Conservation (phyloP, 2,888 invertebrate genomes). For the Drosophila ezoana region DNA sequence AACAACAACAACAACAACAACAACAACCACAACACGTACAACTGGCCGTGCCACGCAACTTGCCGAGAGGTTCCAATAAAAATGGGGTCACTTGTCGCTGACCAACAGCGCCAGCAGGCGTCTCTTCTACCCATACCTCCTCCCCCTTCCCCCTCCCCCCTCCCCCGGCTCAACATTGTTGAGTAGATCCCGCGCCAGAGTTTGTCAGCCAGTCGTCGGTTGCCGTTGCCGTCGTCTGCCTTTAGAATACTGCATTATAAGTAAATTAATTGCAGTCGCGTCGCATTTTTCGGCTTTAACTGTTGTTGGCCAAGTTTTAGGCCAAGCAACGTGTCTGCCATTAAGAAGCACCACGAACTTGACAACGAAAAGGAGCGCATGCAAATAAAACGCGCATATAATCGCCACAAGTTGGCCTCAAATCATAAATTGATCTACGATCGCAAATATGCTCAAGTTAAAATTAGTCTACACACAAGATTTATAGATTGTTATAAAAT, state of each 20-base stretch:
- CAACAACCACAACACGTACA: slow-evolving; percentile 45
- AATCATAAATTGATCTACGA: background rate
- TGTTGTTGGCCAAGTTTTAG: slow-evolving; percentile 63
- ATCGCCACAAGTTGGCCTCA: background rate
- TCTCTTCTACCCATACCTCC: slow-evolving; percentile 17
- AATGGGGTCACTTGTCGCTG: slow-evolving; percentile 74
- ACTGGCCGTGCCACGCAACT: slow-evolving; percentile 61
- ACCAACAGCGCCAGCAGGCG: slow-evolving; percentile 55
- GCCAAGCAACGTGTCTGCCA: slow-evolving; percentile 59
- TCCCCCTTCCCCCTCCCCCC: slow-evolving; percentile 11
- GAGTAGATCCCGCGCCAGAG: slow-evolving; percentile 61
- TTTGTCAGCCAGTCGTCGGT: slow-evolving; percentile 32
- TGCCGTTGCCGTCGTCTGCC: slow-evolving; percentile 35
- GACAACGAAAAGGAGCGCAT: slow-evolving; percentile 48
- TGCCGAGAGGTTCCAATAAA: slow-evolving; percentile 71
- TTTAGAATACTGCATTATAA: slow-evolving; percentile 59
- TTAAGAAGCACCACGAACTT: slow-evolving; percentile 74
- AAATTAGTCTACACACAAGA: no score
- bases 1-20: slow-evolving; percentile 32
- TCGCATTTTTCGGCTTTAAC: slow-evolving; percentile 61
- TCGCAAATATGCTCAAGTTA: background rate
- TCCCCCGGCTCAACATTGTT: slow-evolving; percentile 27
- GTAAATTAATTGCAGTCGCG: slow-evolving; percentile 79
- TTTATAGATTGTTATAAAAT: no score
- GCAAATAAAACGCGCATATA: slow-evolving; percentile 19